Percentiles rank a stretch among this genome's conserved stretches.
Conservation (phyloP, 2,888 invertebrate genomes). For the Diabrotica balteata region DNA sequence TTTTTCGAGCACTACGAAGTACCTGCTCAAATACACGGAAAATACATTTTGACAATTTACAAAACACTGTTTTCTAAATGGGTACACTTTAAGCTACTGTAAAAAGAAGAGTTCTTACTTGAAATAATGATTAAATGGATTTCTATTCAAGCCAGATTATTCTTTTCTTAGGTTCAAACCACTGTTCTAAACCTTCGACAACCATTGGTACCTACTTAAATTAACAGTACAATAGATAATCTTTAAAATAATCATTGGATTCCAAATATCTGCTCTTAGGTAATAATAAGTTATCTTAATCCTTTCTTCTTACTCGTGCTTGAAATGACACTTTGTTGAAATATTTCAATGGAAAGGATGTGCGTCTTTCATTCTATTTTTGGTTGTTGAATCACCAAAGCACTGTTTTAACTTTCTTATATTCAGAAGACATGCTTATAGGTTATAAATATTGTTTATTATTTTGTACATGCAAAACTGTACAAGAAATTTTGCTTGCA, state of each 20-base stretch:
- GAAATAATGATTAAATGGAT: slow-evolving; percentile 25
- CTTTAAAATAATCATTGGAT: slow-evolving; percentile 19
- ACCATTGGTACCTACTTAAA: slow-evolving; percentile 26
- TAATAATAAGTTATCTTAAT: slow-evolving; percentile 18
- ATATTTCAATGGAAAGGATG: slow-evolving; percentile 8
- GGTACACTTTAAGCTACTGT: no score
- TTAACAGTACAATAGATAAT: slow-evolving; percentile 29
- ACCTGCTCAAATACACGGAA: no score
- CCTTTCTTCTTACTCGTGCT: slow-evolving; percentile 18
- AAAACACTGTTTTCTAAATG: no score
- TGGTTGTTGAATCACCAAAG: no score
- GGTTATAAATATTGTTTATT: no score
- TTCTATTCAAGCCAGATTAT: slow-evolving; percentile 20
- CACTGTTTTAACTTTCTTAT: no score
- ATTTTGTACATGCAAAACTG: no score
- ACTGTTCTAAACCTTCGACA: not conserved
- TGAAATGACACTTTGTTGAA: slow-evolving; percentile 25
- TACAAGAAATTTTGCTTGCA: no score
- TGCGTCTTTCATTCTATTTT: not conserved
- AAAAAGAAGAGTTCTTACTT: not conserved
- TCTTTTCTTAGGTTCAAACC: slow-evolving; percentile 4
- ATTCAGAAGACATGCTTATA: no score
- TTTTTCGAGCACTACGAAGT: no score
- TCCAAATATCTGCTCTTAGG: slow-evolving; percentile 19
- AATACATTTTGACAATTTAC: no score